Conservation (phyloP, 2,888 invertebrate species). For the Bibio marci region DNA sequence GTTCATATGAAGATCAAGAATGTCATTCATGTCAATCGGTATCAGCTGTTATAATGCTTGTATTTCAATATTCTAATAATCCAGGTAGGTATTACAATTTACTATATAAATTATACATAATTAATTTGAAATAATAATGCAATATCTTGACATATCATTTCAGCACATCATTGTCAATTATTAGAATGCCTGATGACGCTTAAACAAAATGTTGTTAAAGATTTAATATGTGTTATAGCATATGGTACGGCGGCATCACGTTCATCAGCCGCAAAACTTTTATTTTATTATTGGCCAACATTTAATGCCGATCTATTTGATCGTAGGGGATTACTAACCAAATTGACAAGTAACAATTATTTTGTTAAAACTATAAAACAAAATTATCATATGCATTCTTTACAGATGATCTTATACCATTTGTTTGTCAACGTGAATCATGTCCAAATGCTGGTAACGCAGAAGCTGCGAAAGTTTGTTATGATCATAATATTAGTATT, state of each 20-base stretch:
- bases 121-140: no score
- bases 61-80: slow-evolving; percentile 89
- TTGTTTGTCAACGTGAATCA: slow-evolving; percentile 78
- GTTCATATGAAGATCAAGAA: slow-evolving; percentile 52
- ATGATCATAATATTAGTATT: slow-evolving; percentile 81
- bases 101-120: no score
- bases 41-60: slow-evolving; percentile 91
- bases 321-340: slow-evolving; percentile 69
- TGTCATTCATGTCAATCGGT: slow-evolving; percentile 71
- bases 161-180: slow-evolving; percentile 91
- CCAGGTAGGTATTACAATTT: slow-evolving; percentile 40
- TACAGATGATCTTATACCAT: slow-evolving; percentile 55
- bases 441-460: slow-evolving; percentile 77
- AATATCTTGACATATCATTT: slow-evolving; percentile 9
- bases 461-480: slow-evolving; percentile 85
- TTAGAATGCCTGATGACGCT: slow-evolving; percentile 91
- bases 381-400: slow-evolving; percentile 7
- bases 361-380: no score
- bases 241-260: slow-evolving; percentile 89
- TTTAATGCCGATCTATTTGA: slow-evolving; percentile 89
- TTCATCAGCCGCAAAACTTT: slow-evolving; percentile 87
- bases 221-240: slow-evolving; percentile 87
- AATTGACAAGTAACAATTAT: slow-evolving; percentile 55
- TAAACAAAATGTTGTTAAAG: slow-evolving; percentile 78
- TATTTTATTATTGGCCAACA: slow-evolving; percentile 99